Conservation (phyloP, 2,888 invertebrate species). For the Papilio elwesi region DNA sequence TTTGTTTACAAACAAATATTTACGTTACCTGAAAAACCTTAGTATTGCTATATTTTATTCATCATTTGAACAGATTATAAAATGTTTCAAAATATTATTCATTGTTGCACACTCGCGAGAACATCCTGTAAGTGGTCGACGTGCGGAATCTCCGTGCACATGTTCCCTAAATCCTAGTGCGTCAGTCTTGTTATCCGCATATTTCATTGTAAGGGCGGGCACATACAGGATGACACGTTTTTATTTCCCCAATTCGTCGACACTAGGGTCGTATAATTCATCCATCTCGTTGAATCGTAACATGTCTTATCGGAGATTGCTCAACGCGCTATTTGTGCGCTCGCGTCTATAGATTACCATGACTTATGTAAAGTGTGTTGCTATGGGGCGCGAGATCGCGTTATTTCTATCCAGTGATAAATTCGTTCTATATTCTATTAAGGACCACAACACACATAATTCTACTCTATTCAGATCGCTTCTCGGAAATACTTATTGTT, state of each 20-base stretch:
- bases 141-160: constrained; percentile 50
- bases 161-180: constrained; percentile 50
- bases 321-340: constrained; percentile 19
- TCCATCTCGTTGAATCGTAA: constrained; percentile 19
- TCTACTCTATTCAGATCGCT: too few species aligned
- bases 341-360: constrained; percentile 5
- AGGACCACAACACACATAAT: background rate
- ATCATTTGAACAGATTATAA: too few species aligned
- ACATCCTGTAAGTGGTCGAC: constrained; percentile 46
- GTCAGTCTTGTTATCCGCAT: constrained; percentile 53
- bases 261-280: background rate
- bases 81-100: background rate
- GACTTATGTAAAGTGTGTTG: constrained; percentile 18
- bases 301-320: constrained; percentile 31
- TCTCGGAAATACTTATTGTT: too few species aligned
- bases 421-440: constrained; percentile 2
- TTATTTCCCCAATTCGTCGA: constrained; percentile 29
- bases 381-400: constrained; percentile 4
- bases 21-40: too few species aligned
- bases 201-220: constrained; percentile 52
- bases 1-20: too few species aligned
- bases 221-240: constrained; percentile 42
- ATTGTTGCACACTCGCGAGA: constrained; percentile 26
- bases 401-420: constrained; percentile 3
- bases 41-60: too few species aligned